Conservation (phyloP, 2,888 invertebrate genomes). For the Sinodicranocentrus sp. region DNA sequence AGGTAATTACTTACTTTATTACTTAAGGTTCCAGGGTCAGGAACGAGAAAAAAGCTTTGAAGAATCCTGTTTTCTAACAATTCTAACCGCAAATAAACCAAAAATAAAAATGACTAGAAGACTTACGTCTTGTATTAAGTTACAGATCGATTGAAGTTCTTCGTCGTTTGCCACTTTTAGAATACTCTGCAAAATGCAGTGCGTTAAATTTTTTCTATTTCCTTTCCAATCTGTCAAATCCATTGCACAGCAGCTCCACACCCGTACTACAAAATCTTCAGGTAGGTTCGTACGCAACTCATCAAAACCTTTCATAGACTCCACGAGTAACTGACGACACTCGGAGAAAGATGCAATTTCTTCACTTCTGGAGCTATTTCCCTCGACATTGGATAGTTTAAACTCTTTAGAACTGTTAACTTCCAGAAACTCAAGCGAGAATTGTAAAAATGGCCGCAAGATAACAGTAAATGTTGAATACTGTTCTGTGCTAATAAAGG, state of each 20-base stretch:
- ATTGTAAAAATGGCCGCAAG: conserved; percentile 49
- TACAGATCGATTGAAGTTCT: too few species aligned
- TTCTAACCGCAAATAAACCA: too few species aligned
- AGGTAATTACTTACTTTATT: too few species aligned
- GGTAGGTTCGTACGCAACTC: conserved; percentile 53
- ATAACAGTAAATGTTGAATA: conserved; percentile 29
- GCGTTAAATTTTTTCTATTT: too few species aligned
- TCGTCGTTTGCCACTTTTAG: too few species aligned
- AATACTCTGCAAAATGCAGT: too few species aligned
- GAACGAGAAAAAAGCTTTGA: too few species aligned
- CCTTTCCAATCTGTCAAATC: too few species aligned
- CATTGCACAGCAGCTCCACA: conserved; percentile 68
- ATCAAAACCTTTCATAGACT: conserved; percentile 53
- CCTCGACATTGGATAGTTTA: background rate
- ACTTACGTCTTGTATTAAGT: too few species aligned
- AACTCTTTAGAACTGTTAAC: background rate
- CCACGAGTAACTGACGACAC: conserved; percentile 40
- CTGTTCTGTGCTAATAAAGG: conserved; percentile 39
- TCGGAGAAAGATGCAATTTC: conserved; percentile 13
- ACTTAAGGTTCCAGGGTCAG: too few species aligned
- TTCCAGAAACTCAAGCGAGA: conserved; percentile 54
- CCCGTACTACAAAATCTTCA: conserved; percentile 58
- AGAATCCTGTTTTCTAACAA: too few species aligned
- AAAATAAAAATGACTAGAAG: too few species aligned
- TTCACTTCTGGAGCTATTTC: background rate